Conservation (phyloP, 2,797 vertebrate species). For the Rhabdophis nuchalis region DNA sequence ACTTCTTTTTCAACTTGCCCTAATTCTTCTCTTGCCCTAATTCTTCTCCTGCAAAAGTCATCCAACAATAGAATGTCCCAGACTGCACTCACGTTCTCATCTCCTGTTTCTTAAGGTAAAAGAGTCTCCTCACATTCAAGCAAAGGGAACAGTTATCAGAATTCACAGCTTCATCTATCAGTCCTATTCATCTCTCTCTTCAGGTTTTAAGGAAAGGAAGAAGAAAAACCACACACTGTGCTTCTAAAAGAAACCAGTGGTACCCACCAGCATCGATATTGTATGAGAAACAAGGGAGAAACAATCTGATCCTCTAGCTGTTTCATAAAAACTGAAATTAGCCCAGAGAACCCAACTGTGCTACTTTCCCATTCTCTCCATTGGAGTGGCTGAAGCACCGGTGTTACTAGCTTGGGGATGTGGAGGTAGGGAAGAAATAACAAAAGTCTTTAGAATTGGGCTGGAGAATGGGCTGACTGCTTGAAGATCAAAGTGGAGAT, state of each 20-base stretch:
- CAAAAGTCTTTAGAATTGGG: conserved; percentile 31
- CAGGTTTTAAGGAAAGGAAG: conserved; percentile 46
- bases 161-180: conserved; percentile 57
- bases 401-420: conserved; percentile 63
- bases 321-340: conserved; percentile 79
- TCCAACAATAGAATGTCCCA: neutral
- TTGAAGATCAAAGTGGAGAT: neutral
- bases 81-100: conserved; percentile 1
- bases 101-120: neutral
- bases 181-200: conserved; percentile 58
- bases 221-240: conserved; percentile 60
- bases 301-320: conserved; percentile 78
- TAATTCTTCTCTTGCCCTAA: neutral
- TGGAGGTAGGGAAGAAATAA: conserved; percentile 56
- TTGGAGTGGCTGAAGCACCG: conserved; percentile 61
- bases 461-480: neutral
- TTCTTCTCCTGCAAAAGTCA: neutral
- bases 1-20: neutral
- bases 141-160: conserved; percentile 57
- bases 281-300: conserved; percentile 70
- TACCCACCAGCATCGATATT: conserved; percentile 70
- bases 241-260: conserved; percentile 63
- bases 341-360: conserved; percentile 72
- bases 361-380: conserved; percentile 70
- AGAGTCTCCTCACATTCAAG: conserved; percentile 16